Conservation (phyloP, 2,113 vertebrate species). For the Lagenorhynchus albirostris region DNA sequence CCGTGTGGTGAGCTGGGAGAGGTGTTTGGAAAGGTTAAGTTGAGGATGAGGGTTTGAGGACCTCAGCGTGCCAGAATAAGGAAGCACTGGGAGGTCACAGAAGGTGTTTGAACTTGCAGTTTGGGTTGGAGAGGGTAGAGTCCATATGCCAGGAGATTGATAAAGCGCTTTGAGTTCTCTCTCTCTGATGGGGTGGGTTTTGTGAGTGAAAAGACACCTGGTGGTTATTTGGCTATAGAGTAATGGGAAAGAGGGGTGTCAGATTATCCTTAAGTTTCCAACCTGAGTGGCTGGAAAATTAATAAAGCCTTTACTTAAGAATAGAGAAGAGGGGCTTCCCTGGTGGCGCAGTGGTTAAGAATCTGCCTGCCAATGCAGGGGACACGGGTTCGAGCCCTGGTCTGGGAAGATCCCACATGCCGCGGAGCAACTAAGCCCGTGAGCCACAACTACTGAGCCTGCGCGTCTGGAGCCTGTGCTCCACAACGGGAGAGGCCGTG, state of each 20-base stretch:
- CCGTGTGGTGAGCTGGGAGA: not conserved
- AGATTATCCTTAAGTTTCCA: not conserved
- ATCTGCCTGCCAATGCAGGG: too few relatives aligned
- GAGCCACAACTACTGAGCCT: too few relatives aligned
- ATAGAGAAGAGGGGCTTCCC: too few relatives aligned
- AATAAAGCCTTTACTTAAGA: not conserved
- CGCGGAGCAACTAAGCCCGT: too few relatives aligned
- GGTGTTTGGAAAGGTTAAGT: not conserved
- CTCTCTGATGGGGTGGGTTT: not conserved
- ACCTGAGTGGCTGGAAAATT: not conserved
- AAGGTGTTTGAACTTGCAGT: not conserved
- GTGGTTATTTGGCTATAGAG: not conserved
- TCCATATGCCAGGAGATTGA: not conserved
- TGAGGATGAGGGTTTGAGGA: not conserved
- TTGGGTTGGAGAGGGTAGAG: not conserved
- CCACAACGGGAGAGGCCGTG: too few relatives aligned
- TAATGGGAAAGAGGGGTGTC: not conserved
- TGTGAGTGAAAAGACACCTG: not conserved
- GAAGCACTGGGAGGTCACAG: not conserved
- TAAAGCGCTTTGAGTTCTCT: not conserved
- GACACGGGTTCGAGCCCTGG: too few relatives aligned
- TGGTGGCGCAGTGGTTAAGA: too few relatives aligned
- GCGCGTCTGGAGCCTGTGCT: too few relatives aligned
- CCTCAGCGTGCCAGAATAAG: not conserved
- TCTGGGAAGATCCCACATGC: too few relatives aligned